phyloP scores from a whole-genome alignment of 2,888 invertebrate species.

The Synergus umbraculus region DNA sequence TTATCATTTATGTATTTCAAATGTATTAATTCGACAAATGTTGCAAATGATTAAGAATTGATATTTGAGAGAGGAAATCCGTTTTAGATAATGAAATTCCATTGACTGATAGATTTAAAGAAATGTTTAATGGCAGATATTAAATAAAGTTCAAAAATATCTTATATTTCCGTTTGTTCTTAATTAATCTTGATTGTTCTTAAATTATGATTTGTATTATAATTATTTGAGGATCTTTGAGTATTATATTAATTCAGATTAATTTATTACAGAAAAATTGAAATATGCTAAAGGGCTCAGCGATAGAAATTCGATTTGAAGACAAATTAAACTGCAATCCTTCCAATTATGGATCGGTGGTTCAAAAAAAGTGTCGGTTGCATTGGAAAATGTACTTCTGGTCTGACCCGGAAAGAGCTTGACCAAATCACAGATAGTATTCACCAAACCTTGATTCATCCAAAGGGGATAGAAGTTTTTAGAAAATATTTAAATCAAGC shows the following conservation, averaged over 20 bases:
- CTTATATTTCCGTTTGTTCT: not conserved
- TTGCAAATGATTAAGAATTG: not conserved
- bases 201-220: not conserved
- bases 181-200: not conserved
- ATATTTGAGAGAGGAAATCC: not conserved
- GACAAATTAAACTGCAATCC: not conserved
- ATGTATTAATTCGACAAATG: not conserved
- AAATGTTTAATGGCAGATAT: too few species aligned
- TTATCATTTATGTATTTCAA: not conserved
- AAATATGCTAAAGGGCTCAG: conserved; percentile 17
- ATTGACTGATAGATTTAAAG: not conserved
- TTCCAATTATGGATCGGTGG: not conserved
- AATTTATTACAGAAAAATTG: conserved; percentile 1
- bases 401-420: conserved; percentile 62
- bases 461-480: conserved; percentile 63
- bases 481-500: conserved; percentile 60
- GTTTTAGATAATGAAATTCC: not conserved
- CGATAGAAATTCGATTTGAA: not conserved
- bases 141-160: too few species aligned
- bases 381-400: conserved; percentile 69
- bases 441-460: conserved; percentile 59
- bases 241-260: not conserved
- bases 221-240: not conserved
- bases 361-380: conserved; percentile 60
- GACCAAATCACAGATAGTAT: conserved; percentile 68